Percentiles rank a stretch among this genome's conserved stretches.
Conservation (phyloP, 2,113 vertebrate species). For the Heliornis fulica region DNA sequence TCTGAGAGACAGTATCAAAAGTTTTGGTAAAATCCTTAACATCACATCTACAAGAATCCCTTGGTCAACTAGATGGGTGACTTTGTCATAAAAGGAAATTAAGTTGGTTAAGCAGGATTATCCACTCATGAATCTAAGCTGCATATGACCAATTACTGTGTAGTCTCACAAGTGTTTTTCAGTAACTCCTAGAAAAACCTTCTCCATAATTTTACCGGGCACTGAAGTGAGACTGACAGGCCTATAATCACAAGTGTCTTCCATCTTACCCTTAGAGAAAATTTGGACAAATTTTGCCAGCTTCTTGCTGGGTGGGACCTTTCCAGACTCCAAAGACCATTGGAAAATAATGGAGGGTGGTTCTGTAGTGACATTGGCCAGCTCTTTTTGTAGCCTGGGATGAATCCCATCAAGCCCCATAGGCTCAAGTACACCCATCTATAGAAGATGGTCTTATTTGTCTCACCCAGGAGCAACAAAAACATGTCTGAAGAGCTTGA, state of each 20-base stretch:
- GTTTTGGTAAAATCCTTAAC: background rate
- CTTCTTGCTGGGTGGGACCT: background rate
- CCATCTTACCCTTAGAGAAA: background rate
- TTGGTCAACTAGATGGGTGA: background rate
- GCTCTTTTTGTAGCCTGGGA: background rate
- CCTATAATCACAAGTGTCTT: background rate
- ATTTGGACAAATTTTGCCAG: background rate
- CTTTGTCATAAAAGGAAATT: background rate
- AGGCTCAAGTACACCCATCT: background rate
- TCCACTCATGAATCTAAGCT: rapidly evolving
- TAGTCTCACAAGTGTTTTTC: background rate
- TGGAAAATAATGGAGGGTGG: background rate
- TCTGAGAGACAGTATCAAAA: background rate
- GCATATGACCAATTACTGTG: background rate
- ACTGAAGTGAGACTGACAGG: background rate
- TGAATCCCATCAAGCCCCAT: rapidly evolving
- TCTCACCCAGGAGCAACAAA: background rate
- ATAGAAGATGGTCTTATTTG: rapidly evolving
- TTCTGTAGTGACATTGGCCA: background rate
- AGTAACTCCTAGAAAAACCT: background rate
- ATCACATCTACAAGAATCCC: background rate
- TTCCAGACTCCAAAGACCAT: background rate
- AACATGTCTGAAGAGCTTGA: background rate
- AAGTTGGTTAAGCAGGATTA: background rate
- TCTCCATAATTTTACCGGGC: background rate